These are phyloP conservation scores for Conger conger DNA, from an alignment of 2,113 vertebrate genomes.

Conservation along the genomic window DNA sequence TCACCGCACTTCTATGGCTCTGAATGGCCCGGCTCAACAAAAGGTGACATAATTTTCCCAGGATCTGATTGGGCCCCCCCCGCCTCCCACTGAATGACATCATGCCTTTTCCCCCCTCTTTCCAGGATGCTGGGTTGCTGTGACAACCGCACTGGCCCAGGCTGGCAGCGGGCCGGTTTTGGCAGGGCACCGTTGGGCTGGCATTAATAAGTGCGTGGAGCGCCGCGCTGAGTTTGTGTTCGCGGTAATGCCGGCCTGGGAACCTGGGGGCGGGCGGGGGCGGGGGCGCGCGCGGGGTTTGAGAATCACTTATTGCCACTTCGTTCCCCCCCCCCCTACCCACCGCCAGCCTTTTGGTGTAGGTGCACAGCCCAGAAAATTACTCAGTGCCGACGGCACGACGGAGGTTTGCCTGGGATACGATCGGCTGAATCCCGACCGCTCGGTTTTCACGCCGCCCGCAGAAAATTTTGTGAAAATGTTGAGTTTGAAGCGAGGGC, in stretches of 20 bases:
- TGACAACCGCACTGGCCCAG: constrained; percentile 69
- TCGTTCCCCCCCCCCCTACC: not conserved
- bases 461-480: not conserved
- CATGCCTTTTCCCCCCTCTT: constrained; percentile 58
- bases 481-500: not conserved
- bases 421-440: not conserved
- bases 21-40: constrained; percentile 80
- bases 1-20: constrained; percentile 81
- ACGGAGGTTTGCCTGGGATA: not conserved
- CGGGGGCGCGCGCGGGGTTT: constrained; percentile 19
- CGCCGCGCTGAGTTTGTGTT: constrained; percentile 57
- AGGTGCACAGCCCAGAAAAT: not conserved
- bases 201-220: constrained; percentile 62
- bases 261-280: constrained; percentile 41
- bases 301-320: constrained; percentile 20
- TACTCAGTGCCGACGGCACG: not conserved
- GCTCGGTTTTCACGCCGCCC: not conserved
- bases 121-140: constrained; percentile 77
- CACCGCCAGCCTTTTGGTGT: not conserved
- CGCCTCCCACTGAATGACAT: constrained; percentile 72
- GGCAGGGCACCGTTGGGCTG: constrained; percentile 65
- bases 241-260: constrained; percentile 65
- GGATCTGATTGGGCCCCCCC: constrained; percentile 74
- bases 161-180: constrained; percentile 71
- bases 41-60: constrained; percentile 83